Percentiles rank a stretch among this genome's conserved stretches.
Conservation (phyloP, 2,797 vertebrate genomes). For the Rousettus madagascariensis region DNA sequence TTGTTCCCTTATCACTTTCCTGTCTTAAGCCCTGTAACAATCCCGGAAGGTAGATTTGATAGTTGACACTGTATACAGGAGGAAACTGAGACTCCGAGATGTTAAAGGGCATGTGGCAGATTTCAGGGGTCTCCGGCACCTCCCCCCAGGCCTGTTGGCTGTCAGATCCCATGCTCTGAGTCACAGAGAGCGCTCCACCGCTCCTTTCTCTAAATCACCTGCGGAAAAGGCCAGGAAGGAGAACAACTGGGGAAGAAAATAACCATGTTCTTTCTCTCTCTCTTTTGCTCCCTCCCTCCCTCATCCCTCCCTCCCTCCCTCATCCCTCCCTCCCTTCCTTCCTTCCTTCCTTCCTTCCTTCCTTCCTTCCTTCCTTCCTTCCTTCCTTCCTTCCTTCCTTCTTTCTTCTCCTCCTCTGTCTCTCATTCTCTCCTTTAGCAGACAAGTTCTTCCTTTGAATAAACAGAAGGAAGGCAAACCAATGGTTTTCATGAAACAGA, state of each 20-base stretch:
- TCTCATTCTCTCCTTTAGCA: neutral
- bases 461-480: neutral
- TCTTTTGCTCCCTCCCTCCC: too few species aligned
- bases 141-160: accelerated
- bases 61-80: neutral
- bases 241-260: neutral
- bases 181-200: accelerated
- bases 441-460: conserved; percentile 11
- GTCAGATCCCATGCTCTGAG: neutral
- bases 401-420: neutral
- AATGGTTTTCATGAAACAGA: conserved; percentile 13
- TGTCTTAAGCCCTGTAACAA: neutral
- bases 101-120: neutral
- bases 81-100: neutral
- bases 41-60: neutral
- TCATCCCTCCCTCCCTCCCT: too few species aligned
- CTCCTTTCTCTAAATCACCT: neutral
- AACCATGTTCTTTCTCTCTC: accelerated
- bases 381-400: too few species aligned
- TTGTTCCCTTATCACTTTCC: neutral
- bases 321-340: too few species aligned
- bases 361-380: too few species aligned
- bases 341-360: too few species aligned
- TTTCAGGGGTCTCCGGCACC: neutral
- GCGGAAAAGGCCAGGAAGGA: neutral